These are phyloP conservation scores for Synanthedon tipuliformis DNA, from an alignment of 2,888 invertebrate species.

Conservation along the genomic window DNA sequence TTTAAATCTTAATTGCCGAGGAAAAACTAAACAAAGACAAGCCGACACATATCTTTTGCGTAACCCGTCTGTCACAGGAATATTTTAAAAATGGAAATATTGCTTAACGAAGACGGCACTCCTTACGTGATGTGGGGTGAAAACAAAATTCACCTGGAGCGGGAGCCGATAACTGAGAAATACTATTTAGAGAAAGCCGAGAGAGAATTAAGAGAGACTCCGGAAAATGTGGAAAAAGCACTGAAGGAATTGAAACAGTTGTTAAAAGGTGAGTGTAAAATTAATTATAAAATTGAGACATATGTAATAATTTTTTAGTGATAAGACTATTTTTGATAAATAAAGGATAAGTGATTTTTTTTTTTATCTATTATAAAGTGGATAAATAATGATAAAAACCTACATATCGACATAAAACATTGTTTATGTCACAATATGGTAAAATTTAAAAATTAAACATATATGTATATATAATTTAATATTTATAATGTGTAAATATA, in stretches of 20 bases:
- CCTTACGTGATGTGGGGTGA: constrained; percentile 75
- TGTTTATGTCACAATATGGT: too few relatives aligned
- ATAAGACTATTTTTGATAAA: too few relatives aligned
- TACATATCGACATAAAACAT: too few relatives aligned
- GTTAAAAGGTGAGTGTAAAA: constrained; percentile 62
- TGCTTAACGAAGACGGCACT: constrained; percentile 64
- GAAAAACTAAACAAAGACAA: neutral
- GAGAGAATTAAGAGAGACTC: constrained; percentile 78
- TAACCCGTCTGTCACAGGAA: neutral
- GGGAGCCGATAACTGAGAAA: constrained; percentile 68
- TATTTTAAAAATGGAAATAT: constrained; percentile 42
- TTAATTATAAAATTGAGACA: too few relatives aligned
- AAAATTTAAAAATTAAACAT: too few relatives aligned
- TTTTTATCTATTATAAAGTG: too few relatives aligned
- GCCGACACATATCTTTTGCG: neutral
- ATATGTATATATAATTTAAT: too few relatives aligned
- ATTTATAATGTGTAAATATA: too few relatives aligned
- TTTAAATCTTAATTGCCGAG: neutral
- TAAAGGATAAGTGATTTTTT: too few relatives aligned
- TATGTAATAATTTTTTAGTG: too few relatives aligned
- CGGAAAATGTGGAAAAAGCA: constrained; percentile 72
- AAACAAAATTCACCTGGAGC: constrained; percentile 72
- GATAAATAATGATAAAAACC: too few relatives aligned
- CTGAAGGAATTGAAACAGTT: constrained; percentile 66
- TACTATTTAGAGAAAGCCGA: constrained; percentile 72